These are phyloP conservation scores for Heteractis magnifica DNA, from an alignment of 92 coral and sea anemone genomes.

Conservation along the genomic window DNA sequence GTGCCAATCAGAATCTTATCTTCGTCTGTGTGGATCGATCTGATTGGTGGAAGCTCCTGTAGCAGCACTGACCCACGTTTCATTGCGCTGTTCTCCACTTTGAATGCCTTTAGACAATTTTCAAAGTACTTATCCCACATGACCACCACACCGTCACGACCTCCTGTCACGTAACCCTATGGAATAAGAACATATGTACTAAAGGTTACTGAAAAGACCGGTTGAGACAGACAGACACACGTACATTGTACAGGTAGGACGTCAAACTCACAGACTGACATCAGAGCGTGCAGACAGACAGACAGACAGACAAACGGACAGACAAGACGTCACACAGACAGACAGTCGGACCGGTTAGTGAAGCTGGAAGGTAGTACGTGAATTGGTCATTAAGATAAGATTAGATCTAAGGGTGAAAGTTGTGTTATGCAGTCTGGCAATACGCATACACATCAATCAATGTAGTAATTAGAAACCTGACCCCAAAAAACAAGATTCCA, in stretches of 20 bases:
- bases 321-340: background rate
- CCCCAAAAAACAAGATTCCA: no score
- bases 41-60: slow-evolving; percentile 90
- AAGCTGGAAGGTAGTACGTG: background rate
- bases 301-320: background rate
- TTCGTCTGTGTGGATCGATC: slow-evolving; percentile 88
- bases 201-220: background rate
- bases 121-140: slow-evolving; percentile 96
- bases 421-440: no score
- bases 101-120: slow-evolving; percentile 89
- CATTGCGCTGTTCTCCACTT: slow-evolving; percentile 86
- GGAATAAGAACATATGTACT: background rate
- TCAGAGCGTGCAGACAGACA: slow-evolving; percentile 1
- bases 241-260: no score
- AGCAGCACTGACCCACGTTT: slow-evolving; percentile 88
- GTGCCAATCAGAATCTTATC: slow-evolving; percentile 93
- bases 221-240: background rate
- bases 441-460: no score
- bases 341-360: background rate
- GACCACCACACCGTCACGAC: slow-evolving; percentile 91
- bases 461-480: no score
- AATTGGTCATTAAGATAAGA: no score
- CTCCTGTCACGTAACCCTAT: slow-evolving; percentile 98
- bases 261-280: background rate
- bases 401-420: background rate